Evolutionary conservation across 2,797 vertebrate genomes (phyloP).

Genomic region (Melanotaenia parkinsoni): DNA sequence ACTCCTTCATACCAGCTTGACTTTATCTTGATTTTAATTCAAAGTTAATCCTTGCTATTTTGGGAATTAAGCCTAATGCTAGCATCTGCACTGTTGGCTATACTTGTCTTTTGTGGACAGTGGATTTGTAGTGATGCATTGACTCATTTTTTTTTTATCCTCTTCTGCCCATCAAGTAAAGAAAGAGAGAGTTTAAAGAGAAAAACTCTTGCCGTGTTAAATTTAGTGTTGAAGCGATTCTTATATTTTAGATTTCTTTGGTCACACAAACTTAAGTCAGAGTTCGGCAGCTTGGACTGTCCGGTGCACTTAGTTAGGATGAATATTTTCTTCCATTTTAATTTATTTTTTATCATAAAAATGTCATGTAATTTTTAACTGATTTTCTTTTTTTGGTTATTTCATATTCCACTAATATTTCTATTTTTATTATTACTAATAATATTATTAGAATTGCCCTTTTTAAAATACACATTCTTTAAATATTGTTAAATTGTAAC

Average conservation of each 20-base stretch:
- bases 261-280: conserved; percentile 28
- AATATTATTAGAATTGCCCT: conserved; percentile 6
- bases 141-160: conserved; percentile 46
- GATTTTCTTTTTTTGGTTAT: neutral
- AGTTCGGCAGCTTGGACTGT: conserved; percentile 16
- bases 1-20: conserved; percentile 68
- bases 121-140: conserved; percentile 57
- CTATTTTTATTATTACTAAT: neutral
- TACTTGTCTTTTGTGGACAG: conserved; percentile 50
- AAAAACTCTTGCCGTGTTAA: conserved; percentile 1
- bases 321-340: conserved; percentile 7
- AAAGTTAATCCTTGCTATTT: conserved; percentile 80
- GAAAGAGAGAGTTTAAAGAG: conserved; percentile 18
- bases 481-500: conserved; percentile 1
- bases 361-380: neutral
- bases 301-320: conserved; percentile 13
- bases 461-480: conserved; percentile 2
- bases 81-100: conserved; percentile 72
- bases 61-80: conserved; percentile 74
- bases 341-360: neutral
- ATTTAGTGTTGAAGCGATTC: conserved; percentile 7
- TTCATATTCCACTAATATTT: neutral
- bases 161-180: conserved; percentile 19
- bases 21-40: conserved; percentile 78
- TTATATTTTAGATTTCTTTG: conserved; percentile 14